Conservation (phyloP, 2,888 invertebrate genomes). For the Cartodere bifasciata region DNA sequence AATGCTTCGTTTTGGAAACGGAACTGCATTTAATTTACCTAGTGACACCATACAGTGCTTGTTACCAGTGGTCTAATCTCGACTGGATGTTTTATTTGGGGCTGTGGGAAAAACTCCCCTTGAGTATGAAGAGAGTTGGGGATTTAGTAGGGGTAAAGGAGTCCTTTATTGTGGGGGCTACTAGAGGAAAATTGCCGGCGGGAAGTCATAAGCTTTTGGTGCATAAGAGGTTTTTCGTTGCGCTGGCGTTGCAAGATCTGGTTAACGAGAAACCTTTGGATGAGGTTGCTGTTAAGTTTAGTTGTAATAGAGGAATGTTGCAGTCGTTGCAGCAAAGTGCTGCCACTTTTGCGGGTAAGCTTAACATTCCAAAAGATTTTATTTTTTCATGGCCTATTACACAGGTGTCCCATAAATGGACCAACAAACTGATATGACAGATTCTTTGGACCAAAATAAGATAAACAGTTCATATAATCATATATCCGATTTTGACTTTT, state of each 20-base stretch:
- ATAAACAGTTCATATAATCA: too few relatives aligned
- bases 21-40: constrained; percentile 92
- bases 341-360: constrained; percentile 92
- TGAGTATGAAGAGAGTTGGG: constrained; percentile 74
- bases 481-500: too few relatives aligned
- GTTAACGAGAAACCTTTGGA: constrained; percentile 79
- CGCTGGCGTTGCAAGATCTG: constrained; percentile 83
- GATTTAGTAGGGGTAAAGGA: constrained; percentile 82
- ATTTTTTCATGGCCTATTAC: too few relatives aligned
- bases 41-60: constrained; percentile 86
- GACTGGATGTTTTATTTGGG: constrained; percentile 73
- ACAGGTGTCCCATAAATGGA: too few relatives aligned
- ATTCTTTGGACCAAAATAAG: too few relatives aligned
- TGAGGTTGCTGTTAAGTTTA: constrained; percentile 72
- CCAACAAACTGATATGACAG: too few relatives aligned
- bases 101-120: constrained; percentile 69
- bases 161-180: constrained; percentile 66
- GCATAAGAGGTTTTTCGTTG: constrained; percentile 74
- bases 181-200: constrained; percentile 51
- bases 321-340: constrained; percentile 92
- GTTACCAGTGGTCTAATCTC: constrained; percentile 63
- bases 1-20: constrained; percentile 83
- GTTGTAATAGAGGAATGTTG: constrained; percentile 76
- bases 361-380: too few relatives aligned
- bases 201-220: constrained; percentile 45